A percentile compares a stretch with the other conserved stretches of the same genome.
Evolutionary conservation across 2,797 vertebrate genomes (phyloP).

Genomic region (Psittacula derbiana): DNA sequence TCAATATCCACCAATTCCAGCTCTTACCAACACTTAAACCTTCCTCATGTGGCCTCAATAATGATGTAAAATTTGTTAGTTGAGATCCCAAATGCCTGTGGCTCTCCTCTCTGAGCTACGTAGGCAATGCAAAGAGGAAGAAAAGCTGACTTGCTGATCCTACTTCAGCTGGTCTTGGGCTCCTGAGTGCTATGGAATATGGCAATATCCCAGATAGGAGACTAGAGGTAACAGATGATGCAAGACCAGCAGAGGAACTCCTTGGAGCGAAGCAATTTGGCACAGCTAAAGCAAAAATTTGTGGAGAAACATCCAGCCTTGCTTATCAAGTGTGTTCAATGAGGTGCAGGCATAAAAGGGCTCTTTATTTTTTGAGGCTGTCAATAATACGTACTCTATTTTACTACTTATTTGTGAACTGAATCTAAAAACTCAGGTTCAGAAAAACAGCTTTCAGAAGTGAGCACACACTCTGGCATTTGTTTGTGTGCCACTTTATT

Average conservation of each 20-base stretch:
- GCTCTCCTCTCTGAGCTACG: background rate
- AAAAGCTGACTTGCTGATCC: background rate
- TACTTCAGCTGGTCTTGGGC: background rate
- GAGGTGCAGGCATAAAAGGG: background rate
- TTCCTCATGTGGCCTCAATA: background rate
- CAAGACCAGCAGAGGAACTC: background rate
- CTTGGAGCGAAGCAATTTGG: background rate
- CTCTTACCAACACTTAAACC: background rate
- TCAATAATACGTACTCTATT: background rate
- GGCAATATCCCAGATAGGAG: background rate
- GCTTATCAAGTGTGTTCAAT: background rate
- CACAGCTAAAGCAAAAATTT: background rate
- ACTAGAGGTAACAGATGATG: background rate
- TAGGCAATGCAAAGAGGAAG: background rate
- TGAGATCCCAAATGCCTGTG: background rate
- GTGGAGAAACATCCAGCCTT: background rate
- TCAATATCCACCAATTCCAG: background rate
- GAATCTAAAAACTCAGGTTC: background rate
- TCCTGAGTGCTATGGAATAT: background rate
- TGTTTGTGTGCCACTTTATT: background rate
- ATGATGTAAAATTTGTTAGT: background rate
- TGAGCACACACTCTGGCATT: background rate
- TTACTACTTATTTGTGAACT: background rate
- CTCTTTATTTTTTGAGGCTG: background rate
- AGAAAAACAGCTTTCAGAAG: background rate